A percentile compares a stretch with the other conserved stretches of the same genome.
Conservation (phyloP, 2,113 vertebrate species). For the Sceloporus undulatus region DNA sequence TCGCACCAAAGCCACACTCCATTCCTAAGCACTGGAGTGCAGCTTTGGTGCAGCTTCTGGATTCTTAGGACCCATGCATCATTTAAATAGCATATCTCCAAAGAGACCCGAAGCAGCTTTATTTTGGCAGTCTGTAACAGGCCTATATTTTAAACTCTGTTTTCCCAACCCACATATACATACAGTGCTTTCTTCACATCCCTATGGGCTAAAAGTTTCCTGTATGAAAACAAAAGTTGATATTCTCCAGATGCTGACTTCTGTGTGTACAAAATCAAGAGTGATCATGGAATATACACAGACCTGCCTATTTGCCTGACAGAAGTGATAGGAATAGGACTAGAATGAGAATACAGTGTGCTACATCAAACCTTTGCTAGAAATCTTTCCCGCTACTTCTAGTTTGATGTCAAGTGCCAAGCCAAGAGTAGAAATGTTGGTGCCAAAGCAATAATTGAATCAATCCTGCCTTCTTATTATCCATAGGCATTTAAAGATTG, state of each 20-base stretch:
- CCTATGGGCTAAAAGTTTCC: background rate
- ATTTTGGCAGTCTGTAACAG: too few species aligned
- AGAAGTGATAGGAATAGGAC: background rate
- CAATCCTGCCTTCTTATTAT: background rate
- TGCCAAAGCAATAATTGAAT: background rate
- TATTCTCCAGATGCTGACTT: background rate
- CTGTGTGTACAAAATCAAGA: background rate
- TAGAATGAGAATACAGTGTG: background rate
- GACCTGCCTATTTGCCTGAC: too few species aligned
- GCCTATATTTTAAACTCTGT: background rate
- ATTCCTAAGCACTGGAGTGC: too few species aligned
- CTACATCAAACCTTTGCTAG: background rate
- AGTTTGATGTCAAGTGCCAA: background rate
- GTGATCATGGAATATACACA: background rate
- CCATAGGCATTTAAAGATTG: constrained; percentile 1
- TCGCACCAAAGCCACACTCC: too few species aligned
- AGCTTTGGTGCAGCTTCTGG: too few species aligned
- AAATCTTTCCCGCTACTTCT: background rate
- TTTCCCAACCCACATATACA: too few species aligned
- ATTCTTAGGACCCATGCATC: too few species aligned
- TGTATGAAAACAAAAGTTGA: constrained; percentile 4
- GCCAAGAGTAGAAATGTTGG: background rate
- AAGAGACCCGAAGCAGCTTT: too few species aligned
- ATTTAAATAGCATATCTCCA: too few species aligned
- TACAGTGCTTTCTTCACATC: background rate